Evolutionary conservation across 2,888 invertebrate species (phyloP).

Genomic region (Deroplatys truncata): DNA sequence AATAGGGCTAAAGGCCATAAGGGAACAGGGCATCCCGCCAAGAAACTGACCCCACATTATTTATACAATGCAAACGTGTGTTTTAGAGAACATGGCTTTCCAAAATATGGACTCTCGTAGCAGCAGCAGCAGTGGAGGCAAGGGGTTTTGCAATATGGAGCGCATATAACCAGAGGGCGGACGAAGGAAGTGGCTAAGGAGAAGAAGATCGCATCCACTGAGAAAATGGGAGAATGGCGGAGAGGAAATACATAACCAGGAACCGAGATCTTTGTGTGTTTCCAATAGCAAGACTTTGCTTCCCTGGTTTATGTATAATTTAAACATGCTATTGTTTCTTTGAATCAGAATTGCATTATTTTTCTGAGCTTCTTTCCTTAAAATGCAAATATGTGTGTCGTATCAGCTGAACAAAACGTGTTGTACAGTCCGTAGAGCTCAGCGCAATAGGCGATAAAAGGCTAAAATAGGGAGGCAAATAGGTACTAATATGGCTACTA

Average conservation of each 20-base stretch:
- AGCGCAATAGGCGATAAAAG: too few relatives aligned
- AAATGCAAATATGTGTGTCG: too few relatives aligned
- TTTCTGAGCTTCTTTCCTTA: too few relatives aligned
- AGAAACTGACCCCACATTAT: constrained; percentile 23
- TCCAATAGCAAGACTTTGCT: not conserved
- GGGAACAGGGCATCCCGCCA: constrained; percentile 18
- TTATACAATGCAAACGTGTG: constrained; percentile 30
- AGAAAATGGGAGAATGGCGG: not conserved
- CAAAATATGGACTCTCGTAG: constrained; percentile 20
- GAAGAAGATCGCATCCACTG: not conserved
- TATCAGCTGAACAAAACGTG: too few relatives aligned
- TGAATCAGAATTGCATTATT: not conserved
- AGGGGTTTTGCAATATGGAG: constrained; percentile 17
- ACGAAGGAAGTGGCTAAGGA: not conserved
- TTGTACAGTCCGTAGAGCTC: too few relatives aligned
- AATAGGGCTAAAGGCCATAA: not conserved
- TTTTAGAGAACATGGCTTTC: constrained; percentile 17
- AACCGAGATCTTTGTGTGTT: not conserved
- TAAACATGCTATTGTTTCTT: not conserved
- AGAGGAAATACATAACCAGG: too few relatives aligned
- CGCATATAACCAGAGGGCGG: constrained; percentile 9
- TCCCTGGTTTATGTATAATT: not conserved
- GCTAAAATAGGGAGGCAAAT: too few relatives aligned
- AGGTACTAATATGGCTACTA: too few relatives aligned
- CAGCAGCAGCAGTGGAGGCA: not conserved